Conservation (phyloP, 2,888 invertebrate genomes). For the Meloe dianella region DNA sequence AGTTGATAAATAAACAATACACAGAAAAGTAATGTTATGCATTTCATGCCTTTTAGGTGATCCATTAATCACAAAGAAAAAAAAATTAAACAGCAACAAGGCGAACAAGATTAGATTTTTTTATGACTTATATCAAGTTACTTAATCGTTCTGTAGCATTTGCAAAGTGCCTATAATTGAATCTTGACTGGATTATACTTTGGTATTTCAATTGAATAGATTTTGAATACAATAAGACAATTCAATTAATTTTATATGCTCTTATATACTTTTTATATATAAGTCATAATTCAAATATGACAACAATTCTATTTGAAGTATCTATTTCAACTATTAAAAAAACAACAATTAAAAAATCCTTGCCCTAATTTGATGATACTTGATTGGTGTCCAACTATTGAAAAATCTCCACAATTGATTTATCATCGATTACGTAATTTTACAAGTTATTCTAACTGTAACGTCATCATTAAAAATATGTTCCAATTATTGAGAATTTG, state of each 20-base stretch:
- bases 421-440: conserved; percentile 4
- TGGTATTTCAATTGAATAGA: conserved; percentile 20
- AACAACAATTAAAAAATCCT: neutral
- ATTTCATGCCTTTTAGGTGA: conserved; percentile 5
- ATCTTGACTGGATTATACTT: conserved; percentile 17
- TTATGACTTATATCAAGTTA: conserved; percentile 15
- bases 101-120: conserved; percentile 4
- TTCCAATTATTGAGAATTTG: conserved; percentile 14
- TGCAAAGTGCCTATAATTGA: conserved; percentile 14
- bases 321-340: neutral
- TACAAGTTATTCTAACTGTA: conserved; percentile 1
- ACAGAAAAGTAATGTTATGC: neutral
- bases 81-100: neutral
- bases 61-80: neutral
- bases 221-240: conserved; percentile 33
- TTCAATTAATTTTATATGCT: conserved; percentile 26
- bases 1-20: neutral
- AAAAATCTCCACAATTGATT: neutral
- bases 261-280: neutral
- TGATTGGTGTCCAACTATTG: neutral
- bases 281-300: conserved; percentile 3
- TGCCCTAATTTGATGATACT: too few relatives aligned
- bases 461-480: neutral
- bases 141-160: conserved; percentile 22
- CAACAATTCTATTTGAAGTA: conserved; percentile 4